Evolutionary conservation across 2,113 vertebrate species (phyloP).

Genomic region (Leptodactylus fuscus): DNA sequence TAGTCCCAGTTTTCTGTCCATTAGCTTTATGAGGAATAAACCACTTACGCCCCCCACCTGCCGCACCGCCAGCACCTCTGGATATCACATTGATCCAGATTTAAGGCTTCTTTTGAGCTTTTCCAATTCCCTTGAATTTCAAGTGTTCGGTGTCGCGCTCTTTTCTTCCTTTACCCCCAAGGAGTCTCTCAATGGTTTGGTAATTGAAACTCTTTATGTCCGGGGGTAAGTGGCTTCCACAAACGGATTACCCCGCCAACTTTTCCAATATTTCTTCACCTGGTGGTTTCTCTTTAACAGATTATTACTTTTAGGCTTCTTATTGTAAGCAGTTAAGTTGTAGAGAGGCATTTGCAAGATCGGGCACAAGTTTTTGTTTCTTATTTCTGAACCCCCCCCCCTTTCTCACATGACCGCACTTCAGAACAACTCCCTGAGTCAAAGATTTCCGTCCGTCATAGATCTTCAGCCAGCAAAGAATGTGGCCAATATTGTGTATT

Average conservation of each 20-base stretch:
- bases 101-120: slow-evolving; percentile 36
- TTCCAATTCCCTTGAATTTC: slow-evolving; percentile 30
- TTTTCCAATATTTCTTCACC: slow-evolving; percentile 45
- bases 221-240: slow-evolving; percentile 29
- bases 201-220: slow-evolving; percentile 48
- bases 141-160: slow-evolving; percentile 20
- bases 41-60: slow-evolving; percentile 37
- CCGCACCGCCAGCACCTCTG: slow-evolving; percentile 7
- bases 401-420: not conserved
- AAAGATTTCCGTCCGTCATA: too few species aligned
- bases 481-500: too few species aligned
- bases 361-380: not conserved
- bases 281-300: slow-evolving; percentile 28
- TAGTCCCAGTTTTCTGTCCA: slow-evolving; percentile 35
- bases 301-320: slow-evolving; percentile 6
- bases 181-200: slow-evolving; percentile 24
- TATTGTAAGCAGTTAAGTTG: slow-evolving; percentile 10
- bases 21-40: slow-evolving; percentile 49
- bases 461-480: too few species aligned
- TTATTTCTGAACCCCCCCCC: too few species aligned
- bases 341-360: not conserved
- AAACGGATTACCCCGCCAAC: slow-evolving; percentile 22
- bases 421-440: not conserved
- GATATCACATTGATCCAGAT: slow-evolving; percentile 43
- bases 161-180: not conserved